Evolutionary conservation across 1,140 invertebrate species (phyloP).

Genomic region (Drosophila willistoni): DNA sequence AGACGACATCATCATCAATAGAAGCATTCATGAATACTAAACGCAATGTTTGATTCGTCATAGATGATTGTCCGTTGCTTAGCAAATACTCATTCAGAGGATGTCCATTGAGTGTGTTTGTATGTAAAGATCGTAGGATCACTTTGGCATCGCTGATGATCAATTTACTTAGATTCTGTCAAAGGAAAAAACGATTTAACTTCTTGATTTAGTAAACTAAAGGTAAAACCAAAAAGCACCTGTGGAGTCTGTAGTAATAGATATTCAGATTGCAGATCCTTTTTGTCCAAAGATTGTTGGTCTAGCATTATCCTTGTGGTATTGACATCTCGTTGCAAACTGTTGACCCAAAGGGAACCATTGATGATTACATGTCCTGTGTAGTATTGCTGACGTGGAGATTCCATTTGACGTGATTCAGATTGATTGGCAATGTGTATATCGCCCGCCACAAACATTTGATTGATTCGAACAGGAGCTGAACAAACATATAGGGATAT

Average conservation of each 20-base stretch:
- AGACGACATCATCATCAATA: constrained; percentile 53
- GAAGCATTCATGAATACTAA: constrained; percentile 66
- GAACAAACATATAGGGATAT: neutral
- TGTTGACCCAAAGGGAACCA: constrained; percentile 59
- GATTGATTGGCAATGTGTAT: constrained; percentile 45
- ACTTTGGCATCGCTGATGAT: constrained; percentile 61
- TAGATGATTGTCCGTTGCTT: neutral
- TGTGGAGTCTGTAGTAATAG: constrained; percentile 50
- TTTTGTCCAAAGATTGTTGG: constrained; percentile 41
- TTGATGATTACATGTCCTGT: constrained; percentile 58
- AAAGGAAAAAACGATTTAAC: neutral
- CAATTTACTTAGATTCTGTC: constrained; percentile 39
- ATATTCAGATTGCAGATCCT: constrained; percentile 34
- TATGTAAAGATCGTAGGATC: constrained; percentile 33
- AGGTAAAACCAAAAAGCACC: constrained; percentile 29
- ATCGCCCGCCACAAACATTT: constrained; percentile 62
- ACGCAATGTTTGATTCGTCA: constrained; percentile 25
- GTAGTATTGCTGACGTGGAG: constrained; percentile 67
- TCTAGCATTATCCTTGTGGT: constrained; percentile 27
- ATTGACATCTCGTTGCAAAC: constrained; percentile 45
- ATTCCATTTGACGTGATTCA: constrained; percentile 13
- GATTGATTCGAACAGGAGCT: constrained; percentile 71
- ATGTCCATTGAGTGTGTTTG: constrained; percentile 51
- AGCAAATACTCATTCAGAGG: constrained; percentile 55
- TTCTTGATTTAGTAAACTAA: too few species aligned